Percentiles rank a stretch among this genome's conserved stretches.
These are phyloP conservation scores for Amblyornis subalaris DNA, from an alignment of 2,113 vertebrate genomes.

Conservation along the genomic window DNA sequence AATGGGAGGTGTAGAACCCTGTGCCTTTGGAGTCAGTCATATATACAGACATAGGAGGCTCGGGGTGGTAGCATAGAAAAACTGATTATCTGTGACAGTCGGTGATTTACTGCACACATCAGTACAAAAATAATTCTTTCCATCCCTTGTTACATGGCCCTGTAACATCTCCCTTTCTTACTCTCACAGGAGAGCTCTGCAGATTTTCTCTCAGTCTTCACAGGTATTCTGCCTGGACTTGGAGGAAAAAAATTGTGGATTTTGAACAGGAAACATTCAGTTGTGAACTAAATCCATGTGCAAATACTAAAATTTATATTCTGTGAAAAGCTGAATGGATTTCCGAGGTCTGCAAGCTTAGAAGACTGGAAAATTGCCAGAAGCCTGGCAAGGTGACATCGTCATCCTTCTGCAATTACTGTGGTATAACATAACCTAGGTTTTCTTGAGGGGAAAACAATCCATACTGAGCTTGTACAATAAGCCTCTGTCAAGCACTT, in stretches of 20 bases:
- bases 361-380: constrained; percentile 13
- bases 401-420: not conserved
- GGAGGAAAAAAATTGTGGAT: not conserved
- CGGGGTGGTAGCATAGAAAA: not conserved
- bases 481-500: not conserved
- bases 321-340: constrained; percentile 13
- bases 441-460: constrained; percentile 14
- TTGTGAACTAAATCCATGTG: not conserved
- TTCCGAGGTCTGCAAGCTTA: not conserved
- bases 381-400: not conserved
- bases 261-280: constrained; percentile 2
- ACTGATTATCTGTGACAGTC: not conserved
- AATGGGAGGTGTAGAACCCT: not conserved
- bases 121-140: not conserved
- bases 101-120: not conserved
- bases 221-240: not conserved
- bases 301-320: constrained; percentile 31
- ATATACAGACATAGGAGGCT: not conserved
- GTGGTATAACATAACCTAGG: not conserved
- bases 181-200: not conserved
- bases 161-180: not conserved
- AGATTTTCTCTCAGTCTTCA: not conserved
- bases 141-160: not conserved
- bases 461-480: not conserved
- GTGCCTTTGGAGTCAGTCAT: not conserved